A percentile compares a stretch with the other conserved stretches of the same genome.
Evolutionary conservation across 2,888 invertebrate genomes (phyloP).

Genomic region (Eupithecia centaureata): DNA sequence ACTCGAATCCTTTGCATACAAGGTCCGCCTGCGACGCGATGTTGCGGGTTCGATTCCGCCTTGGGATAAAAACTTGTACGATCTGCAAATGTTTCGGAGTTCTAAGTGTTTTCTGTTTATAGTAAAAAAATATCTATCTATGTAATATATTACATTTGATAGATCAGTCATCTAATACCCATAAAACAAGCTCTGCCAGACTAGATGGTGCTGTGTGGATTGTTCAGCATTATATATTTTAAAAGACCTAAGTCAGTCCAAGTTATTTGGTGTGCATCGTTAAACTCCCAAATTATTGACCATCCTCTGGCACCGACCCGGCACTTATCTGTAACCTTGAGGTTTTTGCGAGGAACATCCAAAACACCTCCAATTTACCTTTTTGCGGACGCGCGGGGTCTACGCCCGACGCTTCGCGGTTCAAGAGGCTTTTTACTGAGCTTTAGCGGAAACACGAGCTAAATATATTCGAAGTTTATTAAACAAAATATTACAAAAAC

Average conservation of each 20-base stretch:
- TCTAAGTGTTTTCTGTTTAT: too few relatives aligned
- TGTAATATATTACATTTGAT: too few relatives aligned
- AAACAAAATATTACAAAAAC: background rate
- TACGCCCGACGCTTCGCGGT: constrained; percentile 33
- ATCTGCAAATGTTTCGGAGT: too few relatives aligned
- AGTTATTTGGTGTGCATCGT: constrained; percentile 26
- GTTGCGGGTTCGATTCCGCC: too few relatives aligned
- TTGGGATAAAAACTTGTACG: too few relatives aligned
- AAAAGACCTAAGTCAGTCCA: background rate
- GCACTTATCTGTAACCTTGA: constrained; percentile 34
- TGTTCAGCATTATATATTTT: too few relatives aligned
- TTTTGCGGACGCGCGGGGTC: constrained; percentile 36
- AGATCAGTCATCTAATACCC: too few relatives aligned
- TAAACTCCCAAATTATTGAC: constrained; percentile 21
- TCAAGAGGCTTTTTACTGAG: constrained; percentile 2
- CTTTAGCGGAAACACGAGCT: background rate
- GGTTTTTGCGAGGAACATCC: constrained; percentile 29
- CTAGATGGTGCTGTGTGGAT: too few relatives aligned
- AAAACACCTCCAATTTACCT: constrained; percentile 20
- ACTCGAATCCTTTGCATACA: background rate
- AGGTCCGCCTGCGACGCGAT: too few relatives aligned
- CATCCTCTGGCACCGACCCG: constrained; percentile 20
- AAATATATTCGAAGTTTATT: background rate
- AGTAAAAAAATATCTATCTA: too few relatives aligned
- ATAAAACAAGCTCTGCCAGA: too few relatives aligned